Evolutionary conservation across 2,113 vertebrate species (phyloP).

Genomic region (Bubo blakistoni): DNA sequence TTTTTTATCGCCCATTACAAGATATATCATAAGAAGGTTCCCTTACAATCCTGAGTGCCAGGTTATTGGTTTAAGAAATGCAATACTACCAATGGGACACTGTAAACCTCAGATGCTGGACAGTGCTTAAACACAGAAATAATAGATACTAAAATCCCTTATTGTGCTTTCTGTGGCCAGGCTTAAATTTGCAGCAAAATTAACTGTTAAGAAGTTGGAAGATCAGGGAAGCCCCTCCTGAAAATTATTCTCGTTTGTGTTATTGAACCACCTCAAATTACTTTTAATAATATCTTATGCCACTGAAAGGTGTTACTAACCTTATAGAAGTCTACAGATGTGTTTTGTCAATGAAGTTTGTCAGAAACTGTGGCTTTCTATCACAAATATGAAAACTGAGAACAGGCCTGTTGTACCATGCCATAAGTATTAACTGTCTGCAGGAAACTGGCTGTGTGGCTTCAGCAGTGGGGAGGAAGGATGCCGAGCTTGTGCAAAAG

Average conservation of each 20-base stretch:
- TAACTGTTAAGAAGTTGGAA: neutral
- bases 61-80: neutral
- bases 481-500: neutral
- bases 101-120: neutral
- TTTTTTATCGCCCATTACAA: neutral
- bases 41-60: neutral
- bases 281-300: neutral
- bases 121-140: neutral
- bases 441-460: neutral
- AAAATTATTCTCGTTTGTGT: neutral
- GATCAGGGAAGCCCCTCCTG: neutral
- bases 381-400: neutral
- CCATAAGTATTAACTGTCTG: neutral
- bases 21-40: neutral
- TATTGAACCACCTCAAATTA: neutral
- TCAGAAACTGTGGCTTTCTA: neutral
- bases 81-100: neutral
- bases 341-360: neutral
- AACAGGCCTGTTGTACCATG: neutral
- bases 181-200: neutral
- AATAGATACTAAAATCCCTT: neutral
- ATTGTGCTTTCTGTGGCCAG: neutral
- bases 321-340: neutral
- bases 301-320: neutral
- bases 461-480: neutral